Conservation (phyloP, 64 coral and sea anemone species). For the Actinia equina region DNA sequence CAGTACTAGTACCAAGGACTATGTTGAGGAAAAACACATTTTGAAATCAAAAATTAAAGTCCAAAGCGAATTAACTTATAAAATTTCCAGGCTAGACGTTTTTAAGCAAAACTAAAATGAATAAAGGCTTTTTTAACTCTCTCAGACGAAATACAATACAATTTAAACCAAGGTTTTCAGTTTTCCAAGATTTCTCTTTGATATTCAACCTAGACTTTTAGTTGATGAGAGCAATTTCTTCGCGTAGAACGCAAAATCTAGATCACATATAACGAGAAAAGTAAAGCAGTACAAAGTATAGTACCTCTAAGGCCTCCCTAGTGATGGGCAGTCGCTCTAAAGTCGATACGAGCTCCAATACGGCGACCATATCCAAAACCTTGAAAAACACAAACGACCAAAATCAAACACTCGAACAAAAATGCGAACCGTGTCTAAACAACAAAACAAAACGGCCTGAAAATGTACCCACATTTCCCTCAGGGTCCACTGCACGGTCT, state of each 20-base stretch:
- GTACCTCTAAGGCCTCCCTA: slow-evolving; percentile 96
- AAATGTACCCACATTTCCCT: slow-evolving; percentile 93
- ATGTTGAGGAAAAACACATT: neutral
- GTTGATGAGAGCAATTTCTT: neutral
- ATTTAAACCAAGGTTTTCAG: neutral
- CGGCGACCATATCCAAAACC: slow-evolving; percentile 99
- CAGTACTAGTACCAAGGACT: neutral
- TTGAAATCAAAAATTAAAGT: neutral
- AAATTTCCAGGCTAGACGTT: neutral
- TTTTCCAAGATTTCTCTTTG: neutral
- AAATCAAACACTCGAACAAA: slow-evolving; percentile 9
- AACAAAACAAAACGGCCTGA: neutral
- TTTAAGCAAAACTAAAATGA: neutral
- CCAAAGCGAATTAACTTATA: neutral
- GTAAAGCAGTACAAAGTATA: neutral
- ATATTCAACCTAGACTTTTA: neutral
- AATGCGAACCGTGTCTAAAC: neutral
- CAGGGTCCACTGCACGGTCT: slow-evolving; percentile 99
- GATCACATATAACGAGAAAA: neutral
- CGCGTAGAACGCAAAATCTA: neutral
- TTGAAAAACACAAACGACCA: slow-evolving; percentile 42
- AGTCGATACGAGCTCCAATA: slow-evolving; percentile 88
- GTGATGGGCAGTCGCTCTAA: slow-evolving; percentile 94
- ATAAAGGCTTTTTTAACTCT: neutral
- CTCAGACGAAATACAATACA: slow-evolving; percentile 14